These are phyloP conservation scores for Cynopterus brachyotis DNA, from an alignment of 2,113 vertebrate species.

Conservation along the genomic window DNA sequence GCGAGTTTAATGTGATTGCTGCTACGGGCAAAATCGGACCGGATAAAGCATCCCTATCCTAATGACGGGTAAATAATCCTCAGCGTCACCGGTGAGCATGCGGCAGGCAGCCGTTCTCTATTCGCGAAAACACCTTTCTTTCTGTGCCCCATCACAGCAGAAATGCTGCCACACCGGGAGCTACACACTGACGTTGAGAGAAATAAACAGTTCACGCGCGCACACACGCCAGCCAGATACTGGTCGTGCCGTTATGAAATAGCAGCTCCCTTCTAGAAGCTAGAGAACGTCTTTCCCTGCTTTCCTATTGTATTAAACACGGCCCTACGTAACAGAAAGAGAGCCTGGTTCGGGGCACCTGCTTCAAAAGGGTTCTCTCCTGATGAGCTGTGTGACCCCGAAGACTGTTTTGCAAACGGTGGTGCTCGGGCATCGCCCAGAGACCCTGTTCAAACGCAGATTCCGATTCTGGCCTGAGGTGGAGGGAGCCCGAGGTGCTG, in stretches of 20 bases:
- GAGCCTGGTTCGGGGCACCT: not conserved
- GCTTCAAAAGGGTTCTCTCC: not conserved
- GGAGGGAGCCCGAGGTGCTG: not conserved
- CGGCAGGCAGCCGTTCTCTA: conserved; percentile 77
- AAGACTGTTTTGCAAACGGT: not conserved
- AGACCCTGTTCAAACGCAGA: not conserved
- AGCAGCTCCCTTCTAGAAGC: conserved; percentile 74
- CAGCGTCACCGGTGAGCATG: conserved; percentile 76
- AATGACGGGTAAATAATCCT: conserved; percentile 83
- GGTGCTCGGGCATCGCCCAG: accelerated
- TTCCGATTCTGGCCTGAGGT: not conserved
- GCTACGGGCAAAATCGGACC: conserved; percentile 78
- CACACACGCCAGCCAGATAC: conserved; percentile 80
- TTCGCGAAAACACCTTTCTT: conserved; percentile 80
- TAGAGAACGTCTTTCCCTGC: conserved; percentile 50
- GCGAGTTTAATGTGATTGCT: conserved; percentile 79
- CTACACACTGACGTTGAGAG: conserved; percentile 77
- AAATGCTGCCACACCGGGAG: conserved; percentile 76
- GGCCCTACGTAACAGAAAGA: not conserved
- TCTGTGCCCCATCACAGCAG: conserved; percentile 74
- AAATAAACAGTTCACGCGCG: conserved; percentile 80
- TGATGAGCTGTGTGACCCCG: accelerated
- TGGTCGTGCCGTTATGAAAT: conserved; percentile 65
- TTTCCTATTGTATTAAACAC: accelerated
- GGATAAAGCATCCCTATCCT: conserved; percentile 82